These are phyloP conservation scores for Lysandra coridon DNA, from an alignment of 2,888 invertebrate genomes.

Conservation along the genomic window DNA sequence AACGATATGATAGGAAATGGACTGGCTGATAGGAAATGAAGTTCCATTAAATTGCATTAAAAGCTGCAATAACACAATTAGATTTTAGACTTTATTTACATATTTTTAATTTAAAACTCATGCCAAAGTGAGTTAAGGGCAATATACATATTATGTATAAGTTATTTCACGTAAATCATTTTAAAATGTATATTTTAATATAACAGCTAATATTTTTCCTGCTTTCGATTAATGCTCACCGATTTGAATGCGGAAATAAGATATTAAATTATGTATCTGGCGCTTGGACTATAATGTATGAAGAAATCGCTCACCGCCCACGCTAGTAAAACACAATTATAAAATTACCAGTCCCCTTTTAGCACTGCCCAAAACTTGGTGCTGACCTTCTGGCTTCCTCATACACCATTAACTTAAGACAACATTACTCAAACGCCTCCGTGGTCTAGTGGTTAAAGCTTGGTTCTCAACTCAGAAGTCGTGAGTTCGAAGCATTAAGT, in stretches of 20 bases:
- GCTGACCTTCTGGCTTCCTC: constrained; percentile 43
- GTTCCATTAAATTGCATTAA: too few species aligned
- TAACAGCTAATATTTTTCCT: background rate
- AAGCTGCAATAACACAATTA: too few species aligned
- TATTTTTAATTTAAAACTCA: too few species aligned
- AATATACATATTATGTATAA: too few species aligned
- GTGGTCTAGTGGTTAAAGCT: background rate
- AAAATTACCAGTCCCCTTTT: constrained; percentile 48
- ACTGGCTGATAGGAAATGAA: background rate
- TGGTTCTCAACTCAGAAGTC: background rate
- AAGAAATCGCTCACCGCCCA: constrained; percentile 44
- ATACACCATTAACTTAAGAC: constrained; percentile 39
- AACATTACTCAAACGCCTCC: constrained; percentile 33
- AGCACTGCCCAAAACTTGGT: constrained; percentile 43
- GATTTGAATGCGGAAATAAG: background rate
- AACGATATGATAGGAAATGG: background rate
- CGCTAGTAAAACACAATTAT: constrained; percentile 50
- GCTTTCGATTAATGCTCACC: background rate
- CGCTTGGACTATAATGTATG: constrained; percentile 45
- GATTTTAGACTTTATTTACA: too few species aligned
- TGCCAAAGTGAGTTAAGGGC: too few species aligned
- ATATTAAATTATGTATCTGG: constrained; percentile 39
- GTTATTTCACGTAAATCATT: background rate
- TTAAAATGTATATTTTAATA: background rate
- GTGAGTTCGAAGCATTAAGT: background rate